These are phyloP conservation scores for Caranx melampygus DNA, from an alignment of 2,113 vertebrate genomes.

Conservation along the genomic window DNA sequence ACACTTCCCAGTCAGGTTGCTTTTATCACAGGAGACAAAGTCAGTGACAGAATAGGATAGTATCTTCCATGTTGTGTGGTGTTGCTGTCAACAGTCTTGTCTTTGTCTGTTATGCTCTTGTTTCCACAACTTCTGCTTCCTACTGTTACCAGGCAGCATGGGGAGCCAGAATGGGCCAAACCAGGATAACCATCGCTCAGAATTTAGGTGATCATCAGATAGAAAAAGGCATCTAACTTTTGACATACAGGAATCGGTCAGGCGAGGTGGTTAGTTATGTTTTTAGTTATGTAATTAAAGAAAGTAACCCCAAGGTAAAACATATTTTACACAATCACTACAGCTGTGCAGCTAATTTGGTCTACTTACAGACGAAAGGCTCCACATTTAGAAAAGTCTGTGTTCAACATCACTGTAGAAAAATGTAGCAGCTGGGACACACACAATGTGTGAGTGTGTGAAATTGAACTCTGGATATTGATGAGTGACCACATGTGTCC, in stretches of 20 bases:
- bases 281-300: background rate
- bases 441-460: background rate
- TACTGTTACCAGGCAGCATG: background rate
- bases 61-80: slow-evolving; percentile 30
- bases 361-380: slow-evolving; percentile 16
- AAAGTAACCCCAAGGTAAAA: slow-evolving; percentile 4
- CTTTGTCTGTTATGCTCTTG: slow-evolving; percentile 6
- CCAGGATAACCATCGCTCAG: background rate
- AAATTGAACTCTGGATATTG: background rate
- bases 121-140: slow-evolving; percentile 20
- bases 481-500: slow-evolving; percentile 3
- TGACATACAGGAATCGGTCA: background rate
- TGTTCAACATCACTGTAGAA: slow-evolving; percentile 6
- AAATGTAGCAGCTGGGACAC: slow-evolving; percentile 8
- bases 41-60: slow-evolving; percentile 14
- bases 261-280: background rate
- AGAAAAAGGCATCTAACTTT: background rate
- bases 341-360: slow-evolving; percentile 34
- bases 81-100: background rate
- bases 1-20: background rate
- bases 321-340: background rate
- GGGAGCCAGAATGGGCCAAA: background rate
- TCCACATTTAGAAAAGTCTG: slow-evolving; percentile 38
- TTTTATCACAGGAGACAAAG: slow-evolving; percentile 22
- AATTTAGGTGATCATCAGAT: background rate